Conservation (phyloP, 2,797 vertebrate genomes). For the Acanthornis magna region DNA sequence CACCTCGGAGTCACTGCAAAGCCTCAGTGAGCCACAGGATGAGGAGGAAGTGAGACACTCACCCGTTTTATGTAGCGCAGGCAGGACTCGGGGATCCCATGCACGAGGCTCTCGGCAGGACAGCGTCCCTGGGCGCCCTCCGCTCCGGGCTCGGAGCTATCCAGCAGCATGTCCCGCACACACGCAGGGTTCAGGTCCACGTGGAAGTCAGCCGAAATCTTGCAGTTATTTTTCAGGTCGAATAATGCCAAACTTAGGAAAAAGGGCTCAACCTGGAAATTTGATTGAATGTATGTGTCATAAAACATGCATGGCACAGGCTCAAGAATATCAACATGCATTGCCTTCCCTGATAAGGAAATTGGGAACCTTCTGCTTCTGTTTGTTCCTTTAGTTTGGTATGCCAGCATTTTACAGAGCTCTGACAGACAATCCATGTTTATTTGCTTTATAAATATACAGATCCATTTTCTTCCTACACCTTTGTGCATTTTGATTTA, state of each 20-base stretch:
- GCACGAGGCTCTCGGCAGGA: slow-evolving; percentile 74
- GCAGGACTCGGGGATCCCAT: slow-evolving; percentile 82
- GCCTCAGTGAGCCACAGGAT: not conserved
- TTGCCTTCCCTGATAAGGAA: not conserved
- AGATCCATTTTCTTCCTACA: not conserved
- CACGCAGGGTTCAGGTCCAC: slow-evolving; percentile 88
- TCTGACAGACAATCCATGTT: not conserved
- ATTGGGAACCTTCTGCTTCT: not conserved
- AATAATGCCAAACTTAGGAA: slow-evolving; percentile 94
- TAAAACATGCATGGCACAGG: not conserved
- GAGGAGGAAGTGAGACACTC: not conserved
- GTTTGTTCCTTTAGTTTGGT: not conserved
- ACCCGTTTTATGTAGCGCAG: slow-evolving; percentile 88
- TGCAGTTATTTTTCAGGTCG: slow-evolving; percentile 91
- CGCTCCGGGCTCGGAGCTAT: slow-evolving; percentile 34
- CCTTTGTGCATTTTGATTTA: not conserved
- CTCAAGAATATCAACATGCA: not conserved
- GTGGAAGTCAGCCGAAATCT: slow-evolving; percentile 96
- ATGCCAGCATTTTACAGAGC: not conserved
- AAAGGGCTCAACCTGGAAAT: slow-evolving; percentile 91
- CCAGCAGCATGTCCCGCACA: slow-evolving; percentile 88
- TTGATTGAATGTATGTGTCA: not conserved
- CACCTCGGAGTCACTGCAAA: fast-evolving
- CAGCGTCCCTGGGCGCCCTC: slow-evolving; percentile 57
- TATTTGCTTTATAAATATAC: not conserved